Percentiles rank a stretch among this genome's conserved stretches.
Conservation (phyloP, 2,113 vertebrate species). For the Oxyruncus cristatus region DNA sequence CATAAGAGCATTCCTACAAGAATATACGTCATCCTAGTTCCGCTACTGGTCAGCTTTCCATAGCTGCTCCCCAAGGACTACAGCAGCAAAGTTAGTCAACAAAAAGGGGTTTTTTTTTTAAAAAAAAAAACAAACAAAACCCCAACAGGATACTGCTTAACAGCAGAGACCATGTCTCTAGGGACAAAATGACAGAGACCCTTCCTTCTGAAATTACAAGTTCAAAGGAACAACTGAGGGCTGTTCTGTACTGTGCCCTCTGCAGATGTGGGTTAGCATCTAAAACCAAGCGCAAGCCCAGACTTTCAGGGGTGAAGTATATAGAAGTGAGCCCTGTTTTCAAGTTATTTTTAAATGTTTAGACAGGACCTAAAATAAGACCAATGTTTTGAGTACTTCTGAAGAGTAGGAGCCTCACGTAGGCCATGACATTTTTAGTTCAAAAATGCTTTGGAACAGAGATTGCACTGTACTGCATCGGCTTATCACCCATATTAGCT, state of each 20-base stretch:
- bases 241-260: neutral
- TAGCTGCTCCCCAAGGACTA: neutral
- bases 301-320: neutral
- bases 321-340: neutral
- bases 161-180: neutral
- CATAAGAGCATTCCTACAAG: neutral
- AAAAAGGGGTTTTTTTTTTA: no score
- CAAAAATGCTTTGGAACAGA: neutral
- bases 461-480: neutral
- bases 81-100: neutral
- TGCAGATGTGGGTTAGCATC: neutral
- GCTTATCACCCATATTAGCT: slow-evolving; percentile 8
- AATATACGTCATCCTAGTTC: neutral
- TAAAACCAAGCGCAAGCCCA: neutral
- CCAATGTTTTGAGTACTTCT: slow-evolving; percentile 14
- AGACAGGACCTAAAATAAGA: slow-evolving; percentile 26
- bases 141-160: neutral
- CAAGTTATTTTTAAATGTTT: slow-evolving; percentile 40
- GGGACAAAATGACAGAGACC: neutral
- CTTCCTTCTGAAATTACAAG: neutral
- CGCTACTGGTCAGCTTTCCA: neutral
- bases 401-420: neutral
- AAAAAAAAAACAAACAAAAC: neutral
- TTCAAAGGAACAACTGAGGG: neutral
- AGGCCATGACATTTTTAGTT: slow-evolving; percentile 22